Evolutionary conservation across 2,888 invertebrate species (phyloP).

Genomic region (Blomia tropicalis): DNA sequence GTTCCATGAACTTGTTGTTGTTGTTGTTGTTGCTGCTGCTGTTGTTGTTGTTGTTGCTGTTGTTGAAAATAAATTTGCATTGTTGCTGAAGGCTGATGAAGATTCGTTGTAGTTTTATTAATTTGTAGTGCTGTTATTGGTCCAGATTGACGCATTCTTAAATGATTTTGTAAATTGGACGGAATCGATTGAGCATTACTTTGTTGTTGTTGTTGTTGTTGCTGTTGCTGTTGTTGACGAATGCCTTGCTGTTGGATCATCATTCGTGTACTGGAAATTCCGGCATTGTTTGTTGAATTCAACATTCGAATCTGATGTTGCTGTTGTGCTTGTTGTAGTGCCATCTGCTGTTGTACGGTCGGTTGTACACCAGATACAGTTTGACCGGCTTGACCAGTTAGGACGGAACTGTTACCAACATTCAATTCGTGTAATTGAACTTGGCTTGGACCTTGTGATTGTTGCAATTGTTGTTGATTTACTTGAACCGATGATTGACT

Average conservation of each 20-base stretch:
- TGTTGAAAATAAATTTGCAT: not conserved
- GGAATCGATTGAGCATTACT: not conserved
- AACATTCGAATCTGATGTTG: not conserved
- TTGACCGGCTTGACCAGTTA: no score
- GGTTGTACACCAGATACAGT: not conserved
- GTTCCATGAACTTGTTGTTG: not conserved
- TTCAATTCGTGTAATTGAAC: no score
- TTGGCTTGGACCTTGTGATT: no score
- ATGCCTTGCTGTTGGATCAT: not conserved
- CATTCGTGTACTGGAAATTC: not conserved
- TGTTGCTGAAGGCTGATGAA: not conserved
- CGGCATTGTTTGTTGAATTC: not conserved
- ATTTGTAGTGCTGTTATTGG: not conserved
- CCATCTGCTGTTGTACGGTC: constrained; percentile 1
- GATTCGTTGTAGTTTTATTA: no score
- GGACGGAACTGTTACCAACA: no score
- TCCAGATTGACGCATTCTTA: not conserved
- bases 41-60: not conserved
- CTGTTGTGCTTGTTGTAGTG: not conserved
- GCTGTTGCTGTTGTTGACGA: not conserved
- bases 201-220: no score
- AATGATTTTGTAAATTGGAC: not conserved
- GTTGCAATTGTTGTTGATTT: no score
- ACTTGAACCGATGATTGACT: not conserved
- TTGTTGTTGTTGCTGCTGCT: constrained; percentile 5